Conservation (phyloP, 2,797 vertebrate species). For the Spinus olivaceus region DNA sequence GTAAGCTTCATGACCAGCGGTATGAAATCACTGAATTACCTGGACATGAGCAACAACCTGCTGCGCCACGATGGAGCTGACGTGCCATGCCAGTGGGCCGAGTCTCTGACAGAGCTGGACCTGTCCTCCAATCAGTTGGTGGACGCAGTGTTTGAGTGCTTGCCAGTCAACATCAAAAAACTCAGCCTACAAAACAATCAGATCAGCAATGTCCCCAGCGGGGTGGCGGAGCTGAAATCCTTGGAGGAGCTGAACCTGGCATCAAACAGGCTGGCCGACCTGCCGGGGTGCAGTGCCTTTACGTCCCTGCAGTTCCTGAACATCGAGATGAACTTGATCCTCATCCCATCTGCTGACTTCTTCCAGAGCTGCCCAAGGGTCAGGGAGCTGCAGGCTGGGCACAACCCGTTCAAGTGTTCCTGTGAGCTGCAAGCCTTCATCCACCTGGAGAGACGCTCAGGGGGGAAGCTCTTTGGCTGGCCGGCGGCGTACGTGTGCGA, state of each 20-base stretch:
- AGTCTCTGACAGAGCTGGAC: conserved; percentile 75
- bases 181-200: conserved; percentile 83
- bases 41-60: conserved; percentile 85
- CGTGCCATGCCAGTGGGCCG: conserved; percentile 72
- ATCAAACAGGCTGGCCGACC: conserved; percentile 78
- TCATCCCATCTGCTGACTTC: conserved; percentile 70
- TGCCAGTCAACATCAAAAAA: conserved; percentile 69
- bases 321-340: conserved; percentile 77
- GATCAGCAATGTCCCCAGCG: conserved; percentile 72
- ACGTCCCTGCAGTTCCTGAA: conserved; percentile 73
- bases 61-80: conserved; percentile 61
- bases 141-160: conserved; percentile 80
- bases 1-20: conserved; percentile 75
- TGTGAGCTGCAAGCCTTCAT: conserved; percentile 76
- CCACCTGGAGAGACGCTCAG: neutral
- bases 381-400: conserved; percentile 72
- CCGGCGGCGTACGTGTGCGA: conserved; percentile 80
- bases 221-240: conserved; percentile 52
- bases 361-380: conserved; percentile 78
- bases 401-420: conserved; percentile 75
- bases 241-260: conserved; percentile 83
- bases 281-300: conserved; percentile 78
- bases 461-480: conserved; percentile 73
- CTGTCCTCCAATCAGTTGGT: conserved; percentile 81
- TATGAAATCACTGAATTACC: conserved; percentile 67